These are phyloP conservation scores for Pemphigus obesinymphae DNA, from an alignment of 1,140 invertebrate genomes.

Conservation along the genomic window DNA sequence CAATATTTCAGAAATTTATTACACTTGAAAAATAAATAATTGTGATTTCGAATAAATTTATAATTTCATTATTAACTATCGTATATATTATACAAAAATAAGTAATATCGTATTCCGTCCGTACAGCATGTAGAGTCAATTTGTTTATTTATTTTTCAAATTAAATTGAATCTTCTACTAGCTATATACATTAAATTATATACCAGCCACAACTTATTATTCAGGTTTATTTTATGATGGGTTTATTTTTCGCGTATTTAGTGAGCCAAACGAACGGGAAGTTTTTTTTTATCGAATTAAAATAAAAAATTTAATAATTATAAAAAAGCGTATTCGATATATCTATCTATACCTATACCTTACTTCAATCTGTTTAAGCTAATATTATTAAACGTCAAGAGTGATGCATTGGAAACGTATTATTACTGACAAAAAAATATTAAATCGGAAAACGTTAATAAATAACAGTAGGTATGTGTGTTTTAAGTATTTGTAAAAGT, in stretches of 20 bases:
- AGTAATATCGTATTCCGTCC: not conserved
- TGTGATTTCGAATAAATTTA: not conserved
- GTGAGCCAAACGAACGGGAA: not conserved
- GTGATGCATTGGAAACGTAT: not conserved
- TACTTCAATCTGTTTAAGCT: not conserved
- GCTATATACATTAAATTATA: too few species aligned
- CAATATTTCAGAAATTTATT: not conserved
- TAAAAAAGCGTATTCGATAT: not conserved
- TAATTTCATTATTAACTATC: not conserved
- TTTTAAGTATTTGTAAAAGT: not conserved
- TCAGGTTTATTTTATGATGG: slow-evolving; percentile 4
- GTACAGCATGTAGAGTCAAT: not conserved
- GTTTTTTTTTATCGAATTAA: not conserved
- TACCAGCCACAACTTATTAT: too few species aligned
- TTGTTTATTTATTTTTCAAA: not conserved
- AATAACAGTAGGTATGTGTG: not conserved
- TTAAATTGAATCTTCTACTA: not conserved
- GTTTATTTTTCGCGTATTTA: too few species aligned
- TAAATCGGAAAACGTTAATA: slow-evolving; percentile 1
- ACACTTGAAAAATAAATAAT: not conserved
- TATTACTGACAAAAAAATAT: slow-evolving; percentile 6
- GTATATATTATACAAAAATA: not conserved
- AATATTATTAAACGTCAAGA: slow-evolving; percentile 18
- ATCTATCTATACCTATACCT: too few species aligned
- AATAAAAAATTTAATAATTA: not conserved